Evolutionary conservation across 2,797 vertebrate genomes (phyloP).

Genomic region (Spinibarbus caldwelli): DNA sequence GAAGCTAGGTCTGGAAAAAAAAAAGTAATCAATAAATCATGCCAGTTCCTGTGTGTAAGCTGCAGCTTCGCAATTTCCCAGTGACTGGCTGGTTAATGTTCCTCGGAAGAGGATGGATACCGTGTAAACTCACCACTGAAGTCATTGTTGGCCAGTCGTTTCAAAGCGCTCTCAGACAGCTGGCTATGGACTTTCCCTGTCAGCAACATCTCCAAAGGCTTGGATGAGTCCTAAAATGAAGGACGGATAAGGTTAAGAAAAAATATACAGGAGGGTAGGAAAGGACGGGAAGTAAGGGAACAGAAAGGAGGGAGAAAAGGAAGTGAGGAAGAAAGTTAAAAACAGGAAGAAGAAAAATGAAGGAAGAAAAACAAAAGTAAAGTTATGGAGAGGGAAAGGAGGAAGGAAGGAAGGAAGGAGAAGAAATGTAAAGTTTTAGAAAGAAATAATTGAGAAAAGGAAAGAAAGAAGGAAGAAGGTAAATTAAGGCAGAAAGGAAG

Average conservation of each 20-base stretch:
- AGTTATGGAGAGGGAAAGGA: not conserved
- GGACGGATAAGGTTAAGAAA: slow-evolving; percentile 32
- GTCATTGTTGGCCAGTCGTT: slow-evolving; percentile 83
- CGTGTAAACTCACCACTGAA: slow-evolving; percentile 80
- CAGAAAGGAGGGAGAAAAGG: not conserved
- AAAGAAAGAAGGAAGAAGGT: not conserved
- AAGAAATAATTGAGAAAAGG: not conserved
- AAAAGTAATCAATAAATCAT: not conserved
- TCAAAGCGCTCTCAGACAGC: slow-evolving; percentile 81
- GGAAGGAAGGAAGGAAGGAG: not conserved
- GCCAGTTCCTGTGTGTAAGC: not conserved
- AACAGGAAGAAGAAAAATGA: not conserved
- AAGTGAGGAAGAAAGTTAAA: not conserved
- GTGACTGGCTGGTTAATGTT: not conserved
- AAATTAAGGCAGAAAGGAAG: not conserved
- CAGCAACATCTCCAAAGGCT: slow-evolving; percentile 85
- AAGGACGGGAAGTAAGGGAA: not conserved
- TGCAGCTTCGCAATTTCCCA: not conserved
- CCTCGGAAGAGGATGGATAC: not conserved
- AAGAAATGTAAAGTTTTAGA: not conserved
- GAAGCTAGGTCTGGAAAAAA: not conserved
- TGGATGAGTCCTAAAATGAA: slow-evolving; percentile 78
- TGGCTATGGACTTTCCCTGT: slow-evolving; percentile 84
- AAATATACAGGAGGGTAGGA: not conserved
- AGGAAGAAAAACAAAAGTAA: not conserved